Evolutionary conservation across 2,797 vertebrate species (phyloP).

Genomic region (Pseudochirops cupreus): DNA sequence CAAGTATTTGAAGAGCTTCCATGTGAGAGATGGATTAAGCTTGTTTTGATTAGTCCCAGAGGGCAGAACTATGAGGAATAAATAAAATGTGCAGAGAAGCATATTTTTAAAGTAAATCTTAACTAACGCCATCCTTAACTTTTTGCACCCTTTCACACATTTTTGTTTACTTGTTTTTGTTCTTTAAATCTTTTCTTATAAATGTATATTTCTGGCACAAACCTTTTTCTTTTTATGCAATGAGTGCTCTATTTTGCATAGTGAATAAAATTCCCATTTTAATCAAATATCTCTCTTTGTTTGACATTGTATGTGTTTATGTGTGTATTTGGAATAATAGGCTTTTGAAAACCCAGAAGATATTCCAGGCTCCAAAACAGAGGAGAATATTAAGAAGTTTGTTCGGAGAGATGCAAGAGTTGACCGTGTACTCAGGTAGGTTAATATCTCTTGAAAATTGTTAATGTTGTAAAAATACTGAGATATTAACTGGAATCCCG

Average conservation of each 20-base stretch:
- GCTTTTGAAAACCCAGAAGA: slow-evolving; percentile 92
- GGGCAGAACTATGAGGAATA: too few relatives aligned
- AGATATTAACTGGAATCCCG: not conserved
- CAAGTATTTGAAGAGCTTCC: too few relatives aligned
- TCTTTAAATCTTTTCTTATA: slow-evolving; percentile 11
- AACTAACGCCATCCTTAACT: not conserved
- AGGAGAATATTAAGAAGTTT: slow-evolving; percentile 86
- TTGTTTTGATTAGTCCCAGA: too few relatives aligned
- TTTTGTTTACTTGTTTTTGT: slow-evolving; percentile 16
- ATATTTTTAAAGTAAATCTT: too few relatives aligned
- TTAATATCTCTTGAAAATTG: not conserved
- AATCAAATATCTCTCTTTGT: not conserved
- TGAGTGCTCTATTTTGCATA: not conserved
- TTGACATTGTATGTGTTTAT: not conserved
- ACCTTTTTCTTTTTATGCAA: not conserved
- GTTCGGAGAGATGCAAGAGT: slow-evolving; percentile 88
- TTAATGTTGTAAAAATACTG: not conserved
- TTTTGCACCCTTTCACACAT: slow-evolving; percentile 31
- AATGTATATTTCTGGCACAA: not conserved
- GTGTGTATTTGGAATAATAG: slow-evolving; percentile 81
- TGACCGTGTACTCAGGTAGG: slow-evolving; percentile 92
- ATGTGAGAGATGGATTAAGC: too few relatives aligned
- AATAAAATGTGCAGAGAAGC: too few relatives aligned
- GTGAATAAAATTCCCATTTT: slow-evolving; percentile 32
- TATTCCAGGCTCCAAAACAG: slow-evolving; percentile 70